Base-by-base conservation (phyloP, 2,797 vertebrate species). In the Anabas testudineus region DNA sequence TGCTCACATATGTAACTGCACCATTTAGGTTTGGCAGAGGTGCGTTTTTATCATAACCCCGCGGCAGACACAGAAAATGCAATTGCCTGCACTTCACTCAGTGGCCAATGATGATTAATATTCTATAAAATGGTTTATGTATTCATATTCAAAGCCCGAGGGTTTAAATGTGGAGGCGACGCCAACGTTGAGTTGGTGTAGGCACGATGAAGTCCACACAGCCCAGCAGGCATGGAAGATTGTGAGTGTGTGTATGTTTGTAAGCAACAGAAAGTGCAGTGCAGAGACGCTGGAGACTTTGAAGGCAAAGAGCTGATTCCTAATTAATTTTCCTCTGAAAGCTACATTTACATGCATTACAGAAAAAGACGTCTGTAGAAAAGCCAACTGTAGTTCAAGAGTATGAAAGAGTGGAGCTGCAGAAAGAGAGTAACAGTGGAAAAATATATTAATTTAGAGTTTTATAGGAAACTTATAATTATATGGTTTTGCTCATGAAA, bases 251-350 rank as follows among this genome's bases (percentile, higher is more conserved):
- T 62, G 58, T 59, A 12, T 61, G 61, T 67, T 75, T 75, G 74
- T 71, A 39, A 71, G 80, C 71, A 80, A 77, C 49, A 75, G 71
- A 78, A 86, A 87, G 76, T 72, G 69, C 61, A 80, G 71, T 14
- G 58, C 67, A 72, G 72, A 68, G 54, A 71, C 48, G 10, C 13
- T 52, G 63, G 51, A 69, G 82, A 85, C 87, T 90, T 90, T 89
- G 85, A 90, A 90, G 81, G 85, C 75, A 74, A 83, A 80, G 67
- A 84, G 86, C 71, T 81, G 81, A 84, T 72, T 89, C 84, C 68
- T 89, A 90, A 93, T 92, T 91, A 90, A 90, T 89, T 88, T 83
- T 74, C 66, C 65, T 73, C 76, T 76, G 53, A 81, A 83, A 86
- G 75, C 67, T 79, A 48, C 81, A 83, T 86, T 86, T 82, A 81